phyloP scores from a whole-genome alignment of 2,797 vertebrate species.

The Fringilla coelebs region DNA sequence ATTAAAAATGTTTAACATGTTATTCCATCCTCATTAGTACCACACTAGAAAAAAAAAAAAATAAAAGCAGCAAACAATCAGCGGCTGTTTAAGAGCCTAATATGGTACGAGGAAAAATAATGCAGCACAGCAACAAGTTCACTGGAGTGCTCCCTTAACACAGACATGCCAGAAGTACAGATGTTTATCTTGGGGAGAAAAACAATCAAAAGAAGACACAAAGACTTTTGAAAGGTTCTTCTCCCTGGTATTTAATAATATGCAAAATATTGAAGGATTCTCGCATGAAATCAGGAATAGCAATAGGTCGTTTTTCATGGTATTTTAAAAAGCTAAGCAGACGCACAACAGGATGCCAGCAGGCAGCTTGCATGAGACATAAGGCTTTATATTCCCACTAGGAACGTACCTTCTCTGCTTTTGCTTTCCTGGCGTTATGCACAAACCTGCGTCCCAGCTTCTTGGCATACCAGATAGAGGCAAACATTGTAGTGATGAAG shows the following conservation, averaged over 20 bases:
- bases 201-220: background rate
- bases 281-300: background rate
- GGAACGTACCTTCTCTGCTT: constrained; percentile 87
- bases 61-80: background rate
- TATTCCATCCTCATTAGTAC: background rate
- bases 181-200: background rate
- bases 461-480: constrained; percentile 97
- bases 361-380: constrained; percentile 59
- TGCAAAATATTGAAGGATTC: constrained; percentile 17
- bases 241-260: background rate
- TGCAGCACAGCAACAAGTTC: constrained; percentile 78
- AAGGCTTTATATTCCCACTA: constrained; percentile 57
- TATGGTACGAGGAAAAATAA: constrained; percentile 44
- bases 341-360: constrained; percentile 31
- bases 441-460: constrained; percentile 96
- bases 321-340: constrained; percentile 34
- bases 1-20: background rate
- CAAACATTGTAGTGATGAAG: constrained; percentile 85
- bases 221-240: constrained; percentile 25
- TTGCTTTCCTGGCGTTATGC: constrained; percentile 92
- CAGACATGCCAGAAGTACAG: constrained; percentile 13
- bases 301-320: constrained; percentile 35
- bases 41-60: background rate
- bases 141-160: constrained; percentile 49
- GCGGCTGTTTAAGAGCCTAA: background rate